Evolutionary conservation across 2,888 invertebrate species (phyloP), one percentile per base, ranked within the genome.

Genomic region (Barypeithes pellucidus): DNA sequence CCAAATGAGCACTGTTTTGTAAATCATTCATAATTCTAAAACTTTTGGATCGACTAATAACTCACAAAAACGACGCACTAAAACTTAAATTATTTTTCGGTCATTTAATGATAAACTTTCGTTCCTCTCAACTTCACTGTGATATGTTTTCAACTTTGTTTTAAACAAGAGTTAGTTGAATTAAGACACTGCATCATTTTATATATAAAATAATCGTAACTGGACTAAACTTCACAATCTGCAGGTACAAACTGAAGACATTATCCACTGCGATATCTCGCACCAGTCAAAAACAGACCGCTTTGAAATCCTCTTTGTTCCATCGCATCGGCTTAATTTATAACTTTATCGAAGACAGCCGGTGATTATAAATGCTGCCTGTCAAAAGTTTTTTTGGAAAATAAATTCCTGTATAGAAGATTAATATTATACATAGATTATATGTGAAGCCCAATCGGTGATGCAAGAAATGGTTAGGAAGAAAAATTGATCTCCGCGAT

Each of bases 321-420:
- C 43, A n/a, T 36, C 60, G 60, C 52, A 45, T 52, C 57, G 41
- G 50, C 68, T 68, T 61, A 68, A 68, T 68, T 68, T 68, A 68
- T 68, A 61, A 61, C 45, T 61, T 41, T 16, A 29, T 41, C 39
- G 68, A 68, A 68, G 68, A 61, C 61, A 68, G 41, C 18, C 57
- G 52, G 39, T 39, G 39, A 68, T 68, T 61, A 68, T 68, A 52
- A 61, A 68, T 68, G 60, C 41, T 61, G 50, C 41, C 36, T 22
- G 61, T 68, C 61, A 61, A 60, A 45, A 39, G 29, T 61, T 68
- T 63, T 62, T 63, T 50, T 50, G 18, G n/a, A 16, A 36, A 63
- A 50, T 63, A 33, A 47, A 47, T 47, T 50, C 50, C 18, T 33
- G 36, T 12, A 50, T 5, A 16, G 50, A 50, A 50, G 50, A 63